Percentiles rank a stretch among this genome's conserved stretches.
Evolutionary conservation across 2,113 vertebrate species (phyloP).

Genomic region (Phasianus colchicus): DNA sequence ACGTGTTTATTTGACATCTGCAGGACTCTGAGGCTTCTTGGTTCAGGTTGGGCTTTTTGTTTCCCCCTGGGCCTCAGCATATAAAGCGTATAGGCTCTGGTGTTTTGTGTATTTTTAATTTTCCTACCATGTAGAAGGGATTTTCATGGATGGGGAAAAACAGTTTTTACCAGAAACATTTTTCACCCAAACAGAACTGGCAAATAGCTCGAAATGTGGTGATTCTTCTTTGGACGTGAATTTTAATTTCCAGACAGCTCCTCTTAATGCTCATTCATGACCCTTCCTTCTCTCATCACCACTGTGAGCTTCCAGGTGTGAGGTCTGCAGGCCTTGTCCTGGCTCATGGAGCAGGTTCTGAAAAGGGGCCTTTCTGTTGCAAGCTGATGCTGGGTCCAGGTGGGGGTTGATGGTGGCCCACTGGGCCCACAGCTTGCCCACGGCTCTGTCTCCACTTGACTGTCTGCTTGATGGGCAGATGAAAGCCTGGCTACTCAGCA

Average conservation of each 20-base stretch:
- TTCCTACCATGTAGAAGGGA: slow-evolving; percentile 21
- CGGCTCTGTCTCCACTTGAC: background rate
- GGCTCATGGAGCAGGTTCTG: accelerated
- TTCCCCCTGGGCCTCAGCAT: background rate
- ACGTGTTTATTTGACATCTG: background rate
- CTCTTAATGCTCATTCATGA: background rate
- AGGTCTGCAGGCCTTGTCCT: background rate
- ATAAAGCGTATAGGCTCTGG: background rate
- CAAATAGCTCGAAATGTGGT: slow-evolving; percentile 46
- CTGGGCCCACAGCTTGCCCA: background rate
- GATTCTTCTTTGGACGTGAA: slow-evolving; percentile 55
- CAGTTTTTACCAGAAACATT: slow-evolving; percentile 57
- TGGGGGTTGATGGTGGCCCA: background rate
- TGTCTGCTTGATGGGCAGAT: slow-evolving; percentile 8
- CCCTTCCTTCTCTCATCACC: background rate
- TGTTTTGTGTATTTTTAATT: background rate
- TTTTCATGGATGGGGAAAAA: slow-evolving; percentile 50
- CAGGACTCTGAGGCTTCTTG: background rate
- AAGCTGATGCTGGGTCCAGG: background rate
- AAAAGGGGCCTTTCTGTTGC: background rate
- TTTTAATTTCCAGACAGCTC: slow-evolving; percentile 68
- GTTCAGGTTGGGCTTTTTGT: background rate
- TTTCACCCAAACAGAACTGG: slow-evolving; percentile 49
- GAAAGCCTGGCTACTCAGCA: slow-evolving; percentile 52
- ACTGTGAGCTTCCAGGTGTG: background rate